Evolutionary conservation across 2,888 invertebrate species (phyloP).

Genomic region (Nipponacmea schrenckii): DNA sequence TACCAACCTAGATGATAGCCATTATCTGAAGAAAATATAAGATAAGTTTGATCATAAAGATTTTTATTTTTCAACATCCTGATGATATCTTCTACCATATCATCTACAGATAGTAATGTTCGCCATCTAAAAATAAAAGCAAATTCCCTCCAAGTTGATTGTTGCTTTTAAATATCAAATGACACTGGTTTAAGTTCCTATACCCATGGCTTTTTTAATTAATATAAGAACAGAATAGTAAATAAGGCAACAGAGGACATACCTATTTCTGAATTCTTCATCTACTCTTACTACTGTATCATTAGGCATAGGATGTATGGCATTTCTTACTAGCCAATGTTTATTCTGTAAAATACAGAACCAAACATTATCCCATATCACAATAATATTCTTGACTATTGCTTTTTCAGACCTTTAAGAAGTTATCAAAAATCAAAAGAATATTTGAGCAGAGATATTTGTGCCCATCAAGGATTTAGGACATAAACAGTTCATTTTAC

Average conservation of each 20-base stretch:
- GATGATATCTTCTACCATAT: conserved; percentile 79
- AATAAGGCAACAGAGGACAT: no score
- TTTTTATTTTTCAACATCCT: conserved; percentile 71
- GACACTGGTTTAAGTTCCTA: no score
- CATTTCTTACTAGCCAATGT: conserved; percentile 85
- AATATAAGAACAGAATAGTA: no score
- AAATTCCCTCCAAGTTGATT: neutral
- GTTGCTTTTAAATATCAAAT: no score
- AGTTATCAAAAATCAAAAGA: no score
- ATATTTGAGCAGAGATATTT: no score
- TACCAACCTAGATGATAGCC: conserved; percentile 85
- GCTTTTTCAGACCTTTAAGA: no score
- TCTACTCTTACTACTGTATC: conserved; percentile 75
- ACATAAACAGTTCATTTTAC: no score
- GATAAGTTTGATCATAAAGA: conserved; percentile 79
- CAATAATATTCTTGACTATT: no score
- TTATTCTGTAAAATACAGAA: conserved; percentile 73
- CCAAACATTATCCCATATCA: neutral
- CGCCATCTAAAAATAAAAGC: conserved; percentile 73
- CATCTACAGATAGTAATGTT: conserved; percentile 86
- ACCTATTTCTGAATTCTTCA: conserved; percentile 77
- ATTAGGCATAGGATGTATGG: conserved; percentile 76
- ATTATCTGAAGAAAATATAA: conserved; percentile 89
- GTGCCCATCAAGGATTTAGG: no score
- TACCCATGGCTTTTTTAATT: no score